Conservation (phyloP, 2,797 vertebrate species). For the Cynopterus sphinx region DNA sequence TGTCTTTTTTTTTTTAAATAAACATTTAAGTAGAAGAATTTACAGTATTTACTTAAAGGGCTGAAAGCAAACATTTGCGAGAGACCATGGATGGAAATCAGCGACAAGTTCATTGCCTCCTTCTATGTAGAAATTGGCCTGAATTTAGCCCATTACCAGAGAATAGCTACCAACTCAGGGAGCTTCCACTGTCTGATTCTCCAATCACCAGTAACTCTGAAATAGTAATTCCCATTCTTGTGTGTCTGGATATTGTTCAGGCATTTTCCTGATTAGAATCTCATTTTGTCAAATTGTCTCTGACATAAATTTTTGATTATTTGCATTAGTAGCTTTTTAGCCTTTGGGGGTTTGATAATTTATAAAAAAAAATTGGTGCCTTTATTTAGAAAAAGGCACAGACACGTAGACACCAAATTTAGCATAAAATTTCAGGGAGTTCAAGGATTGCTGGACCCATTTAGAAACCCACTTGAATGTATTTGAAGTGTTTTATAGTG, state of each 20-base stretch:
- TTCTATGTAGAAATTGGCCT: background rate
- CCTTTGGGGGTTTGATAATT: background rate
- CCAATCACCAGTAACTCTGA: background rate
- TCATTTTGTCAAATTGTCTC: background rate
- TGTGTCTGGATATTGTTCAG: background rate
- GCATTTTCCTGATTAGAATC: background rate
- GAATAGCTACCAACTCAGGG: background rate
- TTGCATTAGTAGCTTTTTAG: background rate
- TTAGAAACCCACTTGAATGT: background rate
- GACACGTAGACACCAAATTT: background rate
- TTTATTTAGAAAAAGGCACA: background rate
- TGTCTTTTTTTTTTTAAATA: background rate
- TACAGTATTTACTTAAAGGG: background rate
- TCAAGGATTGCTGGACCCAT: background rate
- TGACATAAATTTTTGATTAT: background rate
- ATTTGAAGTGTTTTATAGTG: background rate
- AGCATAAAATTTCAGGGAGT: background rate
- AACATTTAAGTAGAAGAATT: background rate
- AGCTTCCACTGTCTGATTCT: background rate
- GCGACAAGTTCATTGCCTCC: background rate
- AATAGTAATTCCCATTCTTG: background rate
- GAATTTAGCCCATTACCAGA: background rate
- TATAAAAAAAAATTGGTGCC: background rate
- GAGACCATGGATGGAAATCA: background rate
- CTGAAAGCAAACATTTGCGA: background rate